Evolutionary conservation across 2,797 vertebrate genomes (phyloP).

Genomic region (Sebastes hubbsi): DNA sequence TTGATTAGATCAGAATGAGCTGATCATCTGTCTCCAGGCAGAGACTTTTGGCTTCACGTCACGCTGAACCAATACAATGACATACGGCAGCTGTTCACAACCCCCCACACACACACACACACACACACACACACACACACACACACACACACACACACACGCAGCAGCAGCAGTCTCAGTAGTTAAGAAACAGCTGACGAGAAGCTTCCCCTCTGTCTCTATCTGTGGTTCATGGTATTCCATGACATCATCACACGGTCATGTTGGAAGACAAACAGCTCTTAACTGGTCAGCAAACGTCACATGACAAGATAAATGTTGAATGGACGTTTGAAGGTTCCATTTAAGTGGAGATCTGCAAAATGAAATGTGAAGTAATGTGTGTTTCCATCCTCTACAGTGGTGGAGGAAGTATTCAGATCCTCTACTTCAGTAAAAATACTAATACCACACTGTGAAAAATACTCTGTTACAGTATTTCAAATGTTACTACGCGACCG

Average conservation of each 20-base stretch:
- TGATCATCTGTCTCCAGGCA: not conserved
- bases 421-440: not conserved
- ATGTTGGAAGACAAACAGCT: not conserved
- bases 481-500: no score
- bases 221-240: not conserved
- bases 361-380: not conserved
- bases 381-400: not conserved
- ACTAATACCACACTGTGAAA: no score
- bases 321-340: not conserved
- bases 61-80: not conserved
- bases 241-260: not conserved
- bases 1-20: not conserved
- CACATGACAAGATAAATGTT: not conserved
- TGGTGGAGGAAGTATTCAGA: not conserved
- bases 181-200: constrained; percentile 30
- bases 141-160: not conserved
- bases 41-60: not conserved
- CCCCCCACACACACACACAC: not conserved
- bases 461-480: no score
- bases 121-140: no score
- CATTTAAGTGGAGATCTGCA: no score
- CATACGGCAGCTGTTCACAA: constrained; percentile 18
- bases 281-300: not conserved
- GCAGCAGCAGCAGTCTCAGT: constrained; percentile 10
- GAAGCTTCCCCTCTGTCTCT: constrained; percentile 1